Evolutionary conservation across 2,113 vertebrate species (phyloP).

Genomic region (Nothobranchius furzeri): DNA sequence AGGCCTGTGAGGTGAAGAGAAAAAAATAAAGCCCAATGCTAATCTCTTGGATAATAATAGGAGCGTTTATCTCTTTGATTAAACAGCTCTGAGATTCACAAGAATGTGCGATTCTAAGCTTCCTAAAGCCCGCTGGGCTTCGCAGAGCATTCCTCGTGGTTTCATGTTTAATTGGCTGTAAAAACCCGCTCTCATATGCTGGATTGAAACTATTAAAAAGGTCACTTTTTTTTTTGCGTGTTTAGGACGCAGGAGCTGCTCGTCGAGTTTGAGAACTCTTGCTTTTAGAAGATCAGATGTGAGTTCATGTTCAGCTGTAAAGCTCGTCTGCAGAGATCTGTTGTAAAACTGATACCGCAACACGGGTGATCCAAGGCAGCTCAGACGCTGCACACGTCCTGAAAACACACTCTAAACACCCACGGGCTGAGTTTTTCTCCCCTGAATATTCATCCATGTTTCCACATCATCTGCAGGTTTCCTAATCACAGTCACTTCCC

Average conservation of each 20-base stretch:
- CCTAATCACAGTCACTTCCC: slow-evolving; percentile 83
- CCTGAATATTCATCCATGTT: slow-evolving; percentile 81
- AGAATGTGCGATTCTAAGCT: slow-evolving; percentile 70
- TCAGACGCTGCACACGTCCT: slow-evolving; percentile 31
- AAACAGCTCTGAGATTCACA: slow-evolving; percentile 70
- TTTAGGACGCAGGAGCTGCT: slow-evolving; percentile 8
- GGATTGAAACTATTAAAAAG: slow-evolving; percentile 41
- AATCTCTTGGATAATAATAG: slow-evolving; percentile 70
- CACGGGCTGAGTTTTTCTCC: slow-evolving; percentile 53
- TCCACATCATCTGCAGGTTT: slow-evolving; percentile 76
- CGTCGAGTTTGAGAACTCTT: slow-evolving; percentile 12
- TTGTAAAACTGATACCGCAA: slow-evolving; percentile 39
- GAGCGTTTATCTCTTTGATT: slow-evolving; percentile 66
- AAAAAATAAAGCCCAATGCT: slow-evolving; percentile 63
- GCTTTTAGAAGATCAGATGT: slow-evolving; percentile 1
- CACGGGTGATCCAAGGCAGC: slow-evolving; percentile 26
- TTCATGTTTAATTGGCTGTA: slow-evolving; percentile 74
- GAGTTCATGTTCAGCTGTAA: slow-evolving; percentile 13
- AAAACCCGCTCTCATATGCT: slow-evolving; percentile 59
- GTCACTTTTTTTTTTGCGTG: slow-evolving; percentile 17
- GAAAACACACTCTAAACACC: slow-evolving; percentile 34
- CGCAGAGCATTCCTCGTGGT: slow-evolving; percentile 68
- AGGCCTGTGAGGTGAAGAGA: slow-evolving; percentile 55
- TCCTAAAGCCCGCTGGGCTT: slow-evolving; percentile 48
- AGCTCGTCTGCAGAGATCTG: slow-evolving; percentile 18